Base-by-base conservation (phyloP, 2,113 vertebrate species). In the Elephas maximus region DNA sequence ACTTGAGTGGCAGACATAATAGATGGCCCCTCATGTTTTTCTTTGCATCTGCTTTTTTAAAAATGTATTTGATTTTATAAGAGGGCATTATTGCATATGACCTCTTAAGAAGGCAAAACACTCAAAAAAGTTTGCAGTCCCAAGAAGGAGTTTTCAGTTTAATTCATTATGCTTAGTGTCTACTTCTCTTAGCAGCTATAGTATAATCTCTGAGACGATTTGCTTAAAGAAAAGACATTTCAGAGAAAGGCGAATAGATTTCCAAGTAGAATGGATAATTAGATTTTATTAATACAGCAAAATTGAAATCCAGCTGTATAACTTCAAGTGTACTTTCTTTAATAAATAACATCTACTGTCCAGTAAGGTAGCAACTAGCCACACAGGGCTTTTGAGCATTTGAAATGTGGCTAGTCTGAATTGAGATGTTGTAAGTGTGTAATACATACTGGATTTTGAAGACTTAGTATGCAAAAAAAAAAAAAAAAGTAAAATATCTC, bases 151-250 rank as follows among this genome's bases (percentile, higher is more conserved):
- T 81, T 74, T 92, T 82, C 53, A 88, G 6, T 81, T 91, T 62
- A 85, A 69, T 60, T 90, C 5, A 21, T 90, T 63, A 11, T 73
- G 78, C 33, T 67, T 89, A 81, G 14, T 90, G 2, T 69, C 84
- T 84, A 44, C 57, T 76, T 87, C 45, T 88, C 24, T 51, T 33
- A 96, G 44, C 30, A 95, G 12, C 5, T 48, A 0, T 81, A 80
- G 30, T 74, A 3, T 90, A 69, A 69, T 73, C 74, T 63, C 21
- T 69, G 57, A 51, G 6, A 41, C 74, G 63, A 41, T 60, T 74
- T 95, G 65, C 85, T 90, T 94, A 90, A 73, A 89, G 48, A 67
- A 87, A 90, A 77, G 37, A 74, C 53, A 85, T 24, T 90, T 90
- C 30, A 76, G 41, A 90, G 65, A 89, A 81, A 83, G 44, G 33